Base-by-base conservation (phyloP, 2,888 invertebrate genomes). In the Paralinhomoeus sp. region DNA sequence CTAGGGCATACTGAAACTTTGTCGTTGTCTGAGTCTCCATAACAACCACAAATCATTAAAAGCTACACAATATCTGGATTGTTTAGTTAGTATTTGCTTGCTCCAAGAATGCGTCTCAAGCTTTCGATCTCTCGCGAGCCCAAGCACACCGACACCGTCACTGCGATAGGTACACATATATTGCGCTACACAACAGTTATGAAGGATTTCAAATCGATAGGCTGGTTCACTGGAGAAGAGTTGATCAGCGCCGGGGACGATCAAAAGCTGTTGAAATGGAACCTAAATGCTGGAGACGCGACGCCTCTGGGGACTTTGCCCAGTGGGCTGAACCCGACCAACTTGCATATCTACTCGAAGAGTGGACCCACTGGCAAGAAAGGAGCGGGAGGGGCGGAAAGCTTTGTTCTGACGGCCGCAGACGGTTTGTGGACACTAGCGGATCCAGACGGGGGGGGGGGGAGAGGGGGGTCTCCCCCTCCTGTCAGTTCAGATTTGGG, bases 171-270 rank as follows among this genome's bases (percentile, higher is more conserved):
- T n/a, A n/a, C n/a, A n/a, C n/a, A n/a, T n/a, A n/a, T n/a, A n/a
- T n/a, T n/a, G n/a, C n/a, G n/a, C n/a, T n/a, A n/a, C n/a, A n/a
- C n/a, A n/a, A n/a, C n/a, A n/a, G 9, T 31, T 15, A 31, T 31
- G 31, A 15, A 31, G 15, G 15, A 31, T 12, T 15, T 15, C 31
- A 7, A 31, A 31, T 31, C 15, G 9, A 7, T 15, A 35, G 80
- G 80, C 51, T 93, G 91, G 91, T 80, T 78, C 62, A 80, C 77
- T 53, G 76, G 81, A 24, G 89, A 91, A 64, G 89, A 91, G 64
- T 77, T 87, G 40, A 82, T 78, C 67, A 83, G 85, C 23, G 78
- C 79, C 27, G 85, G 85, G 17, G 91, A 91, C 62, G 89, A 93
- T 62, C 84, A 82, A 62, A 74, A 77, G 57, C 71, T 91, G 41